Base-by-base conservation (phyloP, 2,113 vertebrate species). In the Brachyhypopomus gauderio region DNA sequence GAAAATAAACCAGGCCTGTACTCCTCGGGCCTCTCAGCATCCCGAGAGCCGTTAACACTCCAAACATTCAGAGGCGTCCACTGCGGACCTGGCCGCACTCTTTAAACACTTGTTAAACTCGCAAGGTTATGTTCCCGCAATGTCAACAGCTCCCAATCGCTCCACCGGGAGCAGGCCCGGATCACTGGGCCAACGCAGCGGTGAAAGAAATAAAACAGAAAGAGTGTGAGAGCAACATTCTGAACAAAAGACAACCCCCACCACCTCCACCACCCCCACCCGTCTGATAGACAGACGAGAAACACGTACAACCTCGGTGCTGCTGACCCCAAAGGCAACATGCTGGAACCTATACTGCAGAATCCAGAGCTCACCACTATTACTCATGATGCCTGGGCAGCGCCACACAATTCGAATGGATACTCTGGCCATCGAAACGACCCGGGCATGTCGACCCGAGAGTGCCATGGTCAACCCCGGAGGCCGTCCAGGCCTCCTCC, bases 21-120 rank as follows among this genome's bases (percentile, higher is more conserved):
- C 56, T 83, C 63, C 77, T 62, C 59, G 77, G 72, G 76, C 55
- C 55, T 45, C 74, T 70, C 80, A 81, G 72, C 67, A n/a, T 82
- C 83, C 81, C 84, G 86, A 83, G 83, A 74, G 83, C 88, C 91
- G 91, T 91, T 92, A 92, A 91, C 90, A 90, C 89, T 92, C 89
- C 83, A 90, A 89, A 92, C 90, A 92, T 91, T 92, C 88, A 90
- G 83, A 91, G 90, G 90, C 92, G 91, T 85, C 84, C 87, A 90
- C 84, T 89, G 70, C 92, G 88, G 91, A 91, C 89, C 85, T 71
- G 85, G 87, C 86, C 89, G 52, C 86, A 85, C 89, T 89, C 89
- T 91, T 92, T 92, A 93, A 93, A 92, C 90, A 92, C 88, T 90
- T 92, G 88, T 92, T 91, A 91, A 93, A 93, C 86, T 52, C 89